Base-by-base conservation (phyloP, 2,797 vertebrate genomes). In the Odontamblyopus lacepedii region DNA sequence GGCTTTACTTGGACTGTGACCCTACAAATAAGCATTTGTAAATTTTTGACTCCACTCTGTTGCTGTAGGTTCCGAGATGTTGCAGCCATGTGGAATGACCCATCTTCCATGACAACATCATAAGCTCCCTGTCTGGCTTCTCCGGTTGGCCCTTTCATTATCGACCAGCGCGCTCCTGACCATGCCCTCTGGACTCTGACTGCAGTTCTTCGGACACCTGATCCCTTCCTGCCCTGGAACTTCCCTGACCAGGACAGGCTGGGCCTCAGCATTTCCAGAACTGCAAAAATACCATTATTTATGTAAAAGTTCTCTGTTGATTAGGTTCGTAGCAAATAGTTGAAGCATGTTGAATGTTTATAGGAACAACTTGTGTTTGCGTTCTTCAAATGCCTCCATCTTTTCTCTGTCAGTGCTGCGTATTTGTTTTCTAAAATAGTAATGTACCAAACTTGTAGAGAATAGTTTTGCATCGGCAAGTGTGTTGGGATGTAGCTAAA, bases 71-170 rank as follows among this genome's bases (percentile, higher is more conserved):
- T 93, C 80, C 86, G 91, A 90, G 91, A 94, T 77, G 92, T 93
- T 88, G 92, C 92, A 76, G 92, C 93, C 73, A 92, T 94, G 92
- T 93, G 93, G 92, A 93, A 93, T 13, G 93, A 94, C 85, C 92
- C 93, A 79, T 92, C 93, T 69, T 92, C 93, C 83, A 93, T 94
- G 92, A 93, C 93, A 82, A 93, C 93, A 76, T 94, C 92, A 81
- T 94, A 89, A 93, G 89, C 80, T 90, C 90, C 86, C 86, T 89
- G 89, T 79, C 89, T 90, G 92, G 91, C 91, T 92, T 87, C 78
- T 88, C 87, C 75, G 79, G 85, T 88, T 83, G 89, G 80, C 91
- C 87, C 90, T 84, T 86, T 90, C 88, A 86, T 73, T 73, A 78
- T 86, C 70, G 89, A 91, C 89, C 32, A 80, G 82, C n/a, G 84